Evolutionary conservation across 2,888 invertebrate species (phyloP), one percentile per base, ranked within the genome.

Genomic region (Diplazon laetatorius): DNA sequence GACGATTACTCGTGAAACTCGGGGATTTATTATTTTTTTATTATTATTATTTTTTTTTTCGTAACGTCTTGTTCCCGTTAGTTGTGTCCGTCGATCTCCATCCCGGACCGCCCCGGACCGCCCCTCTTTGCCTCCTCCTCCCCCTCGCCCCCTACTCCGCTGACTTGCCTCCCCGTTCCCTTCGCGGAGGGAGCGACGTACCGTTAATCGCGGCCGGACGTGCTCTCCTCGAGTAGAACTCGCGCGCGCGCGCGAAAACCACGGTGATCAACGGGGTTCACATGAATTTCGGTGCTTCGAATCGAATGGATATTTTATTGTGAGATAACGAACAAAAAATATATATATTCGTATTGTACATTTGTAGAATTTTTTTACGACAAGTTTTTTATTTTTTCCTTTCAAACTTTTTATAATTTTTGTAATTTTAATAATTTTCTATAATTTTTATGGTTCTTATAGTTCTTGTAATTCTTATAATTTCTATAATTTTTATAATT

Each of bases 171-270:
- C 66, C 72, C 50, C 68, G 30, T 72, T 70, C 63, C 66, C 57
- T 65, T 37, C 37, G 60, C 52, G 66, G 68, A 70, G 71, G 63
- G 72, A 76, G 76, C 76, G 78, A 62, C 72, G 46, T 70, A 74
- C 69, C 80, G 73, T 78, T 73, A 71, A 78, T 74, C 69, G 69
- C 66, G 68, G 80, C 78, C 74, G 78, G 75, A 80, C 76, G 78
- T 68, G 80, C 70, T 75, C 66, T 72, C 76, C 72, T n/a, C n/a
- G 69, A 76, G 79, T 72, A 37, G 72, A 72, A 75, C 78, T 76
- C 71, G 72, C 78, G 75, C 71, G 72, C 71, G 72, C 75, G 68
- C 76, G 76, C 72, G 62, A 65, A 63, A 8, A 35, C 50, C 68
- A 4, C 52, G 3, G 62, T 37, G 68, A 77, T 55, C 37, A n/a